Percentiles rank a stretch among this genome's conserved stretches.
Evolutionary conservation across 2,113 vertebrate genomes (phyloP).

Genomic region (Hucho hucho): DNA sequence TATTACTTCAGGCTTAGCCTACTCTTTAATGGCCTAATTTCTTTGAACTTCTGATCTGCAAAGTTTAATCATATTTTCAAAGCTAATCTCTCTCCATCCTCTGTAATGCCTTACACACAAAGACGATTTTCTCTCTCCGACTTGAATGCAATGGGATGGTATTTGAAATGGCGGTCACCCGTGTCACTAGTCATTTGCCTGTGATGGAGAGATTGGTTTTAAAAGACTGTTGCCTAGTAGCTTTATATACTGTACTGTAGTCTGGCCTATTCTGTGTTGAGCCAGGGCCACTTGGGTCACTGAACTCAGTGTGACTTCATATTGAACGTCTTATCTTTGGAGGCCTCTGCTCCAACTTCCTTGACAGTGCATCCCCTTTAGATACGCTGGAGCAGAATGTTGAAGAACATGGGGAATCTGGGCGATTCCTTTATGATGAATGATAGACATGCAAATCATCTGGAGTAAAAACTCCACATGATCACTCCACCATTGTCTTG

Average conservation of each 20-base stretch:
- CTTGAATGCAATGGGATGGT: not conserved
- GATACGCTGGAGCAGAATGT: too few relatives aligned
- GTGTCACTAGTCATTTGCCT: not conserved
- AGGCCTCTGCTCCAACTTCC: not conserved
- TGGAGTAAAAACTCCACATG: too few relatives aligned
- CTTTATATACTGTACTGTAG: not conserved
- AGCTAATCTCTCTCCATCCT: slow-evolving; percentile 48
- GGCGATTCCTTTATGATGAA: too few relatives aligned
- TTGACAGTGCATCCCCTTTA: too few relatives aligned
- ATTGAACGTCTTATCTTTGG: not conserved
- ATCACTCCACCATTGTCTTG: too few relatives aligned
- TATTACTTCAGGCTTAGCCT: slow-evolving; percentile 62
- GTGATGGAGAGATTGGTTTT: not conserved
- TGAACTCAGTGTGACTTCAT: not conserved
- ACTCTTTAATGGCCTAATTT: slow-evolving; percentile 63
- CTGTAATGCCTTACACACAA: slow-evolving; percentile 52
- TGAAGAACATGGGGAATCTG: too few relatives aligned
- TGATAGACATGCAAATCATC: too few relatives aligned
- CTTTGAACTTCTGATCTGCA: slow-evolving; percentile 62
- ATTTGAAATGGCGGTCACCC: not conserved
- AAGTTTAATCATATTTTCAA: slow-evolving; percentile 62
- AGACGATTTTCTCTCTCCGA: slow-evolving; percentile 20
- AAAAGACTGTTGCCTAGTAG: not conserved
- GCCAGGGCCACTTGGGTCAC: not conserved
- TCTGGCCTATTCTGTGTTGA: not conserved